phyloP scores from a whole-genome alignment of 1,140 invertebrate species.

The Colletes gigas region DNA sequence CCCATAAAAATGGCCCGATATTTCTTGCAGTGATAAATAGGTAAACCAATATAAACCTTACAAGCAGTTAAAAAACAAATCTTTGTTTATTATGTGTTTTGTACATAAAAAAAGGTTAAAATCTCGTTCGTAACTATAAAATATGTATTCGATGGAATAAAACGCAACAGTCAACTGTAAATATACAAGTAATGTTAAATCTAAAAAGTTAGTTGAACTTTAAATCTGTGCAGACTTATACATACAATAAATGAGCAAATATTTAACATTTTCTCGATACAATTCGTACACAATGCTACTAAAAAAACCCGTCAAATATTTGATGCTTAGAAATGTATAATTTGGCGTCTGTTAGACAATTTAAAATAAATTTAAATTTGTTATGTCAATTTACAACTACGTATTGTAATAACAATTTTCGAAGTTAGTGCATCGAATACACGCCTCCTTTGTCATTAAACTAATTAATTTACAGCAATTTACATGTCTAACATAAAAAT shows the following conservation, averaged over 20 bases:
- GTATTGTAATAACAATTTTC: neutral
- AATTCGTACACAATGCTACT: neutral
- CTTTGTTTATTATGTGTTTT: conserved; percentile 26
- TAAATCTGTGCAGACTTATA: neutral
- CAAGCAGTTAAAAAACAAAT: conserved; percentile 19
- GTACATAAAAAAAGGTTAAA: conserved; percentile 40
- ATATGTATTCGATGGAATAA: conserved; percentile 10
- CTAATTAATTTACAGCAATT: conserved; percentile 49
- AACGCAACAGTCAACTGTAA: neutral
- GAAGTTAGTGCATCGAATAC: neutral
- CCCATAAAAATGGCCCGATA: too few relatives aligned
- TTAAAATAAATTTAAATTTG: neutral
- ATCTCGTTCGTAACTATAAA: conserved; percentile 39
- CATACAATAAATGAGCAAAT: neutral
- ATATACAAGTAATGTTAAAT: neutral
- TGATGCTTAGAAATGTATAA: neutral
- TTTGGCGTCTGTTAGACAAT: neutral
- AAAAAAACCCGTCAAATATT: neutral
- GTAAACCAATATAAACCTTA: neutral
- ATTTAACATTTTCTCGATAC: neutral
- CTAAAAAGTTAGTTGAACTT: conserved; percentile 1
- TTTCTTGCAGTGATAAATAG: neutral
- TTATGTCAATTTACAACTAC: neutral
- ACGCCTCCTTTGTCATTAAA: conserved; percentile 5
- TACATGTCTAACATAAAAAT: conserved; percentile 32